Conservation (phyloP, 2,797 vertebrate species). For the Pangasius larnaudii region DNA sequence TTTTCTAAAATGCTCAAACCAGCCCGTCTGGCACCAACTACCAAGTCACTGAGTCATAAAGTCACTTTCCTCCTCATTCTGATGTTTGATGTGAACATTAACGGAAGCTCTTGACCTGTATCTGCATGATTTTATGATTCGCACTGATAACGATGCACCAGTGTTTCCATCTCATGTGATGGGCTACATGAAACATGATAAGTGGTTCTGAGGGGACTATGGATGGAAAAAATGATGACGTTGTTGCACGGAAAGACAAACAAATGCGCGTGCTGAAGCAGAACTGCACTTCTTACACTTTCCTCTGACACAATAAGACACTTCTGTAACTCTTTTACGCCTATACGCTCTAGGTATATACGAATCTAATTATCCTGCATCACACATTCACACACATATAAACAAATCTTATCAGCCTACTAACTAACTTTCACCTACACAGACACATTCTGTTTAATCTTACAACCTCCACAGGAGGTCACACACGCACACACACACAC, state of each 20-base stretch:
- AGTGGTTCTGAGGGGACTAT: not conserved
- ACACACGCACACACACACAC: constrained; percentile 10
- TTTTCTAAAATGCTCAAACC: not conserved
- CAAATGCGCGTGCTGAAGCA: not conserved
- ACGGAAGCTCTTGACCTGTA: not conserved
- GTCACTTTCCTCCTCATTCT: not conserved
- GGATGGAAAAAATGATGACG: not conserved
- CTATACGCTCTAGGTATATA: not conserved
- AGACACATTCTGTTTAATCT: constrained; percentile 11
- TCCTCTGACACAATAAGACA: constrained; percentile 6
- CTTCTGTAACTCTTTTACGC: not conserved
- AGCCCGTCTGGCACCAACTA: not conserved
- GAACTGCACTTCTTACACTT: not conserved
- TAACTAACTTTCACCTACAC: constrained; percentile 22
- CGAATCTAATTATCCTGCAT: not conserved
- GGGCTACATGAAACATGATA: not conserved
- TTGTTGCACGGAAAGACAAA: not conserved
- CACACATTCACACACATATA: not conserved
- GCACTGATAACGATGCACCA: not conserved
- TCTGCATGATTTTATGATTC: not conserved
- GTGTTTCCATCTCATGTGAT: not conserved
- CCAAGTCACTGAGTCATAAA: not conserved
- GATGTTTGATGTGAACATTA: not conserved
- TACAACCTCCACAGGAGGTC: not conserved
- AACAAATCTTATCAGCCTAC: not conserved